A percentile compares a stretch with the other conserved stretches of the same genome.
These are phyloP conservation scores for Drosophila buzzatii DNA, from an alignment of 2,888 invertebrate species.

Conservation along the genomic window DNA sequence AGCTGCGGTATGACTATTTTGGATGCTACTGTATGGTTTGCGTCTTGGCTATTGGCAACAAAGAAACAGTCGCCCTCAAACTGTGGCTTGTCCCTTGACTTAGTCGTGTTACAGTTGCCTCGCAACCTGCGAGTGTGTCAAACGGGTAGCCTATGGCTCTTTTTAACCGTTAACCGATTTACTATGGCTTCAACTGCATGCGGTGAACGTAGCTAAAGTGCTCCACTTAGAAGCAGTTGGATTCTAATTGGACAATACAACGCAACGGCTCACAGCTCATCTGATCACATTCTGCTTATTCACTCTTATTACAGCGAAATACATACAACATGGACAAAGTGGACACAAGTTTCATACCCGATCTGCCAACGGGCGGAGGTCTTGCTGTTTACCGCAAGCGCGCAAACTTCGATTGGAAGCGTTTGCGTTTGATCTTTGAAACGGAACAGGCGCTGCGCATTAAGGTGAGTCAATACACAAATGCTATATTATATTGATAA, in stretches of 20 bases:
- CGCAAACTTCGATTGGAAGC: slow-evolving; percentile 95
- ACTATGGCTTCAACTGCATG: slow-evolving; percentile 45
- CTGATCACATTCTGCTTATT: not conserved
- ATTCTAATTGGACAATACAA: slow-evolving; percentile 8
- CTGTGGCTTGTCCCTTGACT: slow-evolving; percentile 1
- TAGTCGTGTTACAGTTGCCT: slow-evolving; percentile 6
- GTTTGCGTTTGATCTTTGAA: slow-evolving; percentile 92
- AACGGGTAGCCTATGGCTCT: not conserved
- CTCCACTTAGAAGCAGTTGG: slow-evolving; percentile 24
- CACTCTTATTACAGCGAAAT: slow-evolving; percentile 11
- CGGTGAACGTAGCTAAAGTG: slow-evolving; percentile 28
- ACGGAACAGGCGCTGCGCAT: slow-evolving; percentile 90
- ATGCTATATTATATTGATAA: not conserved
- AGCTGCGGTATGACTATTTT: not conserved
- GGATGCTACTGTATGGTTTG: slow-evolving; percentile 1
- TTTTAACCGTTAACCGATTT: slow-evolving; percentile 24
- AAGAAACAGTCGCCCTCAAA: slow-evolving; percentile 20
- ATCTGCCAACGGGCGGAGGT: slow-evolving; percentile 88
- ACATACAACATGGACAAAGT: slow-evolving; percentile 62
- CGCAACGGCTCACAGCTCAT: slow-evolving; percentile 16
- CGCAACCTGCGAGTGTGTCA: slow-evolving; percentile 28
- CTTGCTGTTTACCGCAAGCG: slow-evolving; percentile 91
- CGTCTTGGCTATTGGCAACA: not conserved
- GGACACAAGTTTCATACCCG: slow-evolving; percentile 88
- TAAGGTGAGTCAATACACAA: slow-evolving; percentile 88